phyloP scores from a whole-genome alignment of 2,797 vertebrate species.

The Echeneis naucrates region DNA sequence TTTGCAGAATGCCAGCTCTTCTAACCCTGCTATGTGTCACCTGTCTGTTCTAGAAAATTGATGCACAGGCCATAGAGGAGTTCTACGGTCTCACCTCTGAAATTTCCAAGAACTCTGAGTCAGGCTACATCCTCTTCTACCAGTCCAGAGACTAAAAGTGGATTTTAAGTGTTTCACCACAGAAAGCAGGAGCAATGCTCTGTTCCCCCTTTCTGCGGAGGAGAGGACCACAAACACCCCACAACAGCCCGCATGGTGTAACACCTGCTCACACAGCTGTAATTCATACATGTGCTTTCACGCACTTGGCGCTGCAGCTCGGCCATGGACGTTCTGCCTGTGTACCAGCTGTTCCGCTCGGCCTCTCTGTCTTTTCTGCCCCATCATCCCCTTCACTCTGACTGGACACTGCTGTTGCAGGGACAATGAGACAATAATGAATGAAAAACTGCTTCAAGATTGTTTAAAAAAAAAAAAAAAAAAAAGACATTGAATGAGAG shows the following conservation, averaged over 20 bases:
- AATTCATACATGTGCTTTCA: constrained; percentile 76
- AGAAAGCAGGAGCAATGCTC: constrained; percentile 49
- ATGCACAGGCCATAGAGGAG: constrained; percentile 99
- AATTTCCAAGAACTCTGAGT: constrained; percentile 99
- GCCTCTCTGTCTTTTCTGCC: constrained; percentile 34
- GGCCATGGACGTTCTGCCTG: constrained; percentile 48
- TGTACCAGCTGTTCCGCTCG: constrained; percentile 43
- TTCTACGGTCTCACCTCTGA: constrained; percentile 99
- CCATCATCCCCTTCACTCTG: constrained; percentile 40
- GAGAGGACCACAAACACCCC: constrained; percentile 59
- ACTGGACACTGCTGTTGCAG: constrained; percentile 57
- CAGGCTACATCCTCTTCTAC: constrained; percentile 99
- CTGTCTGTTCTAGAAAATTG: constrained; percentile 91
- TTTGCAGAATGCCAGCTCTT: neutral
- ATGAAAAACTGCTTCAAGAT: constrained; percentile 79
- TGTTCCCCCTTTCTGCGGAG: constrained; percentile 26
- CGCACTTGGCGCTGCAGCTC: constrained; percentile 65
- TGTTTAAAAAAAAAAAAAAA: constrained; percentile 69
- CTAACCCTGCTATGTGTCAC: constrained; percentile 1
- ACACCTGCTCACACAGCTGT: constrained; percentile 72
- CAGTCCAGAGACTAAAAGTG: constrained; percentile 93
- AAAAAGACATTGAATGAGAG: constrained; percentile 66
- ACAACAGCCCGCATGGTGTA: constrained; percentile 59
- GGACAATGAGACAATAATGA: constrained; percentile 74
- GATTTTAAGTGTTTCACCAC: constrained; percentile 27